Conservation (phyloP, 2,888 invertebrate genomes). For the Pseudanteris insignis region DNA sequence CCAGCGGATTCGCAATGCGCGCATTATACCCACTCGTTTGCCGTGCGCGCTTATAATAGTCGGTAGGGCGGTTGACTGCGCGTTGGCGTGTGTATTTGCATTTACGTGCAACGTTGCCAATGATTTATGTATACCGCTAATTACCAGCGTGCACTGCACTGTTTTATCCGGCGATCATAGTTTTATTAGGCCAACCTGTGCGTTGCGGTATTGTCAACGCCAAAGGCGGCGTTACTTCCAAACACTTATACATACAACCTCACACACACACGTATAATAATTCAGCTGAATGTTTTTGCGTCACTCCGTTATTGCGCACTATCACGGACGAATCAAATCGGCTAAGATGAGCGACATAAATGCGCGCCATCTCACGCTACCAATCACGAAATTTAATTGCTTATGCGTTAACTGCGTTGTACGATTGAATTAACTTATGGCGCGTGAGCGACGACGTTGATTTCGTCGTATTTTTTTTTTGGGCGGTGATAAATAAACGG, state of each 20-base stretch:
- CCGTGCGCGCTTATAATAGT: slow-evolving; percentile 40
- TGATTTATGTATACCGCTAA: slow-evolving; percentile 66
- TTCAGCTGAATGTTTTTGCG: no score
- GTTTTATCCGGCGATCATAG: slow-evolving; percentile 64
- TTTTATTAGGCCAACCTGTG: slow-evolving; percentile 62
- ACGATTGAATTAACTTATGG: slow-evolving; percentile 18
- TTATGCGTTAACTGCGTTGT: slow-evolving; percentile 10
- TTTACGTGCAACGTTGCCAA: slow-evolving; percentile 59
- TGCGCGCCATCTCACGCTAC: no score
- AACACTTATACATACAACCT: not conserved
- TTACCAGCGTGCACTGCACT: slow-evolving; percentile 61
- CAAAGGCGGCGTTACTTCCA: slow-evolving; percentile 34
- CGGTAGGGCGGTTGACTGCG: slow-evolving; percentile 32
- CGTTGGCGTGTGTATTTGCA: slow-evolving; percentile 54
- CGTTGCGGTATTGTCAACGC: slow-evolving; percentile 58
- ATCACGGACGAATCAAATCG: no score
- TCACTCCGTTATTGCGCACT: no score
- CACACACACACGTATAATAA: slow-evolving; percentile 2
- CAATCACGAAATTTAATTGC: slow-evolving; percentile 20
- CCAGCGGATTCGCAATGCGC: slow-evolving; percentile 51
- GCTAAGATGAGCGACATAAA: slow-evolving; percentile 14
- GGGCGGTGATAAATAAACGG: slow-evolving; percentile 16
- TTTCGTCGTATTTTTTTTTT: slow-evolving; percentile 18
- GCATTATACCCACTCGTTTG: slow-evolving; percentile 51
- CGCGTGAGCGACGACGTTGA: not conserved